Evolutionary conservation across 1,140 invertebrate genomes (phyloP), one percentile per base, ranked within the genome.

Genomic region (Pseudomyrmex cubaensis): DNA sequence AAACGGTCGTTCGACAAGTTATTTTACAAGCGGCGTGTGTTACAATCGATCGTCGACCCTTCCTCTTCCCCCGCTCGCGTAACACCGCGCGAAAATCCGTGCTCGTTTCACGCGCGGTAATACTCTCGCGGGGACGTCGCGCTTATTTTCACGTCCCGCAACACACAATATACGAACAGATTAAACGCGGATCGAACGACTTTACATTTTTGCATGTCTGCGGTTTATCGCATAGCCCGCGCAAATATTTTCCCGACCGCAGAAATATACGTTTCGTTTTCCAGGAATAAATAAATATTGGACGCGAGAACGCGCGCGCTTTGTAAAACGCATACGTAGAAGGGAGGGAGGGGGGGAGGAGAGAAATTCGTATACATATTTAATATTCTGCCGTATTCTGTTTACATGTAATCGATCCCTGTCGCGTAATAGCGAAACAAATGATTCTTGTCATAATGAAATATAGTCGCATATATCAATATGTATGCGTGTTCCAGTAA

Each of bases 141-240:
- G 75, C 75, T 67, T 66, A 67, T 77, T 77, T 67, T 67, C 74
- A 20, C 25, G 35, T 46, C 8, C 48, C 62, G 25, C 48, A 35
- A 67, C 5, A 15, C 25, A 46, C 62, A 52, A 62, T 64, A 12
- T 35, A n/a, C 56, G 56, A 13, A 13, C 22, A 20, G 74, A 77
- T 77, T 66, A 77, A 67, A 77, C n/a, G 48, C 63, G 48, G 17
- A 17, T 59, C 75, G 63, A 10, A 69, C n/a, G 17, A 20, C 69
- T 78, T 78, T 46, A 12, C 44, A 17, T 69, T 57, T 78, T 67
- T 67, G 13, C 52, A 10, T 25, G 56, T 20, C 35, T 15, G 50
- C 17, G 64, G 64, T 78, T 78, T 66, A 46, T 52, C 35, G 35
- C 12, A 52, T 20, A 35, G 35, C 35, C 5, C 5, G 35, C 20